phyloP scores from a whole-genome alignment of 2,113 vertebrate genomes.

The Gracilinanus agilis region DNA sequence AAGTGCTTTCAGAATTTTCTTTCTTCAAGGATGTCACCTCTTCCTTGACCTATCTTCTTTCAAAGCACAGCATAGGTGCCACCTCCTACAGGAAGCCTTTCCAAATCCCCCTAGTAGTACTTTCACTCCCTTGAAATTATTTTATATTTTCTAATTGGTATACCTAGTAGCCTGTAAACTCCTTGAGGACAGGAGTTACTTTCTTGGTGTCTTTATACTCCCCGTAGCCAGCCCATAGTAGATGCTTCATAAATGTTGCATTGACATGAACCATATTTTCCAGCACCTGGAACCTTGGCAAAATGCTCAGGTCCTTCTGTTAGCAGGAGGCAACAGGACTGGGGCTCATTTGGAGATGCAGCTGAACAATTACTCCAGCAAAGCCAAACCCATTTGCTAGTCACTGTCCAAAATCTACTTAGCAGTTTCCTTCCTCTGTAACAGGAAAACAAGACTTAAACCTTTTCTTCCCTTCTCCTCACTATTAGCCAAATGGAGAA shows the following conservation, averaged over 20 bases:
- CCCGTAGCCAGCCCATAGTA: neutral
- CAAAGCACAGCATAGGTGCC: neutral
- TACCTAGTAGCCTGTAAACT: neutral
- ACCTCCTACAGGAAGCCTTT: neutral
- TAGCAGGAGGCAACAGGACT: conserved; percentile 35
- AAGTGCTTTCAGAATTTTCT: neutral
- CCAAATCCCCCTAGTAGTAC: neutral
- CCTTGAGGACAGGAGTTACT: neutral
- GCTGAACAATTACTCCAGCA: conserved; percentile 61
- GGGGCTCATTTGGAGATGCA: conserved; percentile 61
- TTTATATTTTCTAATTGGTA: neutral
- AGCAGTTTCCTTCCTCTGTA: conserved; percentile 57
- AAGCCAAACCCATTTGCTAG: conserved; percentile 68
- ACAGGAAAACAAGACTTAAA: conserved; percentile 15
- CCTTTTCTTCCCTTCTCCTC: conserved; percentile 17
- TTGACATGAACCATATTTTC: neutral
- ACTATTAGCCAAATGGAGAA: conserved; percentile 8
- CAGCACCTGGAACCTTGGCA: neutral
- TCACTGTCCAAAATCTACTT: conserved; percentile 73
- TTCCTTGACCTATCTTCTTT: neutral
- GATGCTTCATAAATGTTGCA: neutral
- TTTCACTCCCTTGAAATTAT: neutral
- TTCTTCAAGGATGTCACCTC: neutral
- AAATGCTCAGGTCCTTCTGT: neutral
- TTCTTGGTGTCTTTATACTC: neutral